Percentiles rank a stretch among this genome's conserved stretches.
Conservation (phyloP, 1,140 invertebrate species). For the Rhyzopertha dominica region DNA sequence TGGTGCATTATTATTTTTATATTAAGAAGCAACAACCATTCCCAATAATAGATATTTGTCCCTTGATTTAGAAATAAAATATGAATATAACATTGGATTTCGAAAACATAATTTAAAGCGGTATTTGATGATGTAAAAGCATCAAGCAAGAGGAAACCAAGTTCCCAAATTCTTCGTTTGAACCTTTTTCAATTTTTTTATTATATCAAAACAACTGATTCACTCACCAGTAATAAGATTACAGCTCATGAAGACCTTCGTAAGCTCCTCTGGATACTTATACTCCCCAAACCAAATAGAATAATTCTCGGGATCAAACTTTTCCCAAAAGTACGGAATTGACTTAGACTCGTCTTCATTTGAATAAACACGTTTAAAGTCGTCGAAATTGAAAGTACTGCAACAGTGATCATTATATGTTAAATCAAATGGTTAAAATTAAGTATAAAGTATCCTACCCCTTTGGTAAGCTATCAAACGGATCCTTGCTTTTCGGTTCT, state of each 20-base stretch:
- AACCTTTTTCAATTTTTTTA: too few species aligned
- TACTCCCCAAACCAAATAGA: slow-evolving; percentile 98
- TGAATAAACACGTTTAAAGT: slow-evolving; percentile 95
- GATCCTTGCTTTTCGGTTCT: slow-evolving; percentile 86
- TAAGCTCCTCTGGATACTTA: slow-evolving; percentile 90
- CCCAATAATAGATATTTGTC: too few species aligned
- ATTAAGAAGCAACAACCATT: too few species aligned
- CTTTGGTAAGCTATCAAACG: slow-evolving; percentile 85
- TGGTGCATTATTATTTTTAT: too few species aligned
- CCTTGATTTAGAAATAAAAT: too few species aligned
- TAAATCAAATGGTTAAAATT: slow-evolving; percentile 5
- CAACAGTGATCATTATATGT: background rate
- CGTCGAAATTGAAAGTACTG: slow-evolving; percentile 90
- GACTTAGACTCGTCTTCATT: slow-evolving; percentile 93
- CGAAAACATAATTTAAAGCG: too few species aligned
- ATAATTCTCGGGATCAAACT: slow-evolving; percentile 95
- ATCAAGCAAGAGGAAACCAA: too few species aligned
- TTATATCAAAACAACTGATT: too few species aligned
- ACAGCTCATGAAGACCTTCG: slow-evolving; percentile 92
- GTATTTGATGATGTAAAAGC: too few species aligned
- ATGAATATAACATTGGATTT: too few species aligned
- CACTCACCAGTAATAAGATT: slow-evolving; percentile 87
- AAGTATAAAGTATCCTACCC: slow-evolving; percentile 55
- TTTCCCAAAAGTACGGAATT: slow-evolving; percentile 97
- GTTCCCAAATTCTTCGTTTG: too few species aligned